Evolutionary conservation across 2,113 vertebrate species (phyloP), one percentile per base, ranked within the genome.

Genomic region (Vanacampus margaritifer): DNA sequence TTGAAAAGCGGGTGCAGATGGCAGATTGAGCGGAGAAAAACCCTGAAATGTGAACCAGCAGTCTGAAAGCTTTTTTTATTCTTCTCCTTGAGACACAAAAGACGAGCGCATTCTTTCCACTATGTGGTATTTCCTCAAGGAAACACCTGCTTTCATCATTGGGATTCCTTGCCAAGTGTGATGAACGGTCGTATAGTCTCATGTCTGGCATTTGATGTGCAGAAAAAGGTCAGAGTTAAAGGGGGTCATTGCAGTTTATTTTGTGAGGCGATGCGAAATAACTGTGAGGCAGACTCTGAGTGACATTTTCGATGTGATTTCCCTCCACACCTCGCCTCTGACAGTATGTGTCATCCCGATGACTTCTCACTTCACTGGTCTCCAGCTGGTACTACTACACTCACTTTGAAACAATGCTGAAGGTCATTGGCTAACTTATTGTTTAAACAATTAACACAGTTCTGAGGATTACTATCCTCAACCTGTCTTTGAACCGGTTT

Each of bases 101-200:
- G 77, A 68, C 75, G 68, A 74, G 80, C 78, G 84, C 82, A 83
- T 86, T 88, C 78, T 85, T 87, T 79, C 26, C 53, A 57, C 58
- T 46, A 75, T 65, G 58, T 80, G 89, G 88, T 88, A 90, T 90
- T 89, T 92, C 89, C 86, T 90, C 61, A 62, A 85, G 86, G 89
- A 91, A 90, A 84, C 84, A 91, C 87, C 75, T 86, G 84, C 89
- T 86, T 86, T 87, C 66, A 75, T 76, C 79, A 74, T 82, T 61
- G 41, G 68, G 71, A 82, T 82, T 84, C 56, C 79, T 54, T 35
- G 12, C 39, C n/a, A 5, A 17, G 35, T 13, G 26, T 16, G 37
- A 26, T 32, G 57, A 59, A 59, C 37, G 36, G 58, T 57, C 14
- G 32, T 17, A 36, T 19, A 59, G 24, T 24, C 51, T 54, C 51